phyloP scores from a whole-genome alignment of 2,797 vertebrate species.

The Aphelocoma californica region DNA sequence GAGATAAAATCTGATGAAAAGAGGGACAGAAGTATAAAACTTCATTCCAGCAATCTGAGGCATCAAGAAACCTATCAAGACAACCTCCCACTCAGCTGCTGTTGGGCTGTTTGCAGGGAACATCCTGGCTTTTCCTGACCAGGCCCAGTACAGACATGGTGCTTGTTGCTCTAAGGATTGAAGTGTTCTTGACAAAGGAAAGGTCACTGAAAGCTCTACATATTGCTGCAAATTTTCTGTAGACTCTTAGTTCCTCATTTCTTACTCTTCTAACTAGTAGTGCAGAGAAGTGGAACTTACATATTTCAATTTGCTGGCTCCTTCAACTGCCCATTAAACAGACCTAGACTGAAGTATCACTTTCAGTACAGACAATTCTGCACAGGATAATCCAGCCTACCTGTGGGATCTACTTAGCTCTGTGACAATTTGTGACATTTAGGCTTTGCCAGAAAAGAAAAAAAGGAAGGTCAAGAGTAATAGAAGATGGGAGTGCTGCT shows the following conservation, averaged over 20 bases:
- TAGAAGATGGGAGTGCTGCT: not conserved
- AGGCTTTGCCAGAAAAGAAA: not conserved
- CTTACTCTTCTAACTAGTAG: not conserved
- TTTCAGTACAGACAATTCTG: not conserved
- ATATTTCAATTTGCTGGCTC: not conserved
- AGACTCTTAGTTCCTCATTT: not conserved
- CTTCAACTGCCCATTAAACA: not conserved
- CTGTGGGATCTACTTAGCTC: not conserved
- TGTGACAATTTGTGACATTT: not conserved
- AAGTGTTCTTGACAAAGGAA: not conserved
- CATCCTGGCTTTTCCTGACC: not conserved
- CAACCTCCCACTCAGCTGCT: not conserved
- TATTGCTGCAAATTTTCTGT: not conserved
- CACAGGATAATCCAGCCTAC: not conserved
- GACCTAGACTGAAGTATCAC: not conserved
- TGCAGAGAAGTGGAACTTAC: not conserved
- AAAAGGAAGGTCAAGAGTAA: not conserved
- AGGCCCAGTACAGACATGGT: not conserved
- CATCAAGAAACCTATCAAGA: not conserved
- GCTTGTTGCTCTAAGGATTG: not conserved
- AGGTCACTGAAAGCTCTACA: not conserved
- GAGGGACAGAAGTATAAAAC: not conserved
- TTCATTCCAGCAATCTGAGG: not conserved
- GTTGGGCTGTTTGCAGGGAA: not conserved
- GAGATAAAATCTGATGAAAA: constrained; percentile 18